A percentile compares a stretch with the other conserved stretches of the same genome.
These are phyloP conservation scores for Anastrepha ludens DNA, from an alignment of 1,140 invertebrate species.

Conservation along the genomic window DNA sequence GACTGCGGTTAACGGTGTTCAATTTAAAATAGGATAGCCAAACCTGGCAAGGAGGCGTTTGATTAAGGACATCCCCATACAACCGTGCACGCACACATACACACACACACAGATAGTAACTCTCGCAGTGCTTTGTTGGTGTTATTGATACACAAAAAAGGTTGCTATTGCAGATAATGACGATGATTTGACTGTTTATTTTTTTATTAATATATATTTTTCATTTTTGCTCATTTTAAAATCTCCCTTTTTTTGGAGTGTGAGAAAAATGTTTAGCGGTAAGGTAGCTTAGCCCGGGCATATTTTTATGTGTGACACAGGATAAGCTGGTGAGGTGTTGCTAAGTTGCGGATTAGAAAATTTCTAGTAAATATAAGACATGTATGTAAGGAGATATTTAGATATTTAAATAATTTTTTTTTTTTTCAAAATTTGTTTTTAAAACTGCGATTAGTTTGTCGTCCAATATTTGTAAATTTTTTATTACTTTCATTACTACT, in stretches of 20 bases:
- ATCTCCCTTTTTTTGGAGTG: not conserved
- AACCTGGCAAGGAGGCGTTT: not conserved
- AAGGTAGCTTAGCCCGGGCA: not conserved
- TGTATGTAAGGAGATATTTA: too few species aligned
- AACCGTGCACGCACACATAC: not conserved
- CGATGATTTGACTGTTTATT: slow-evolving; percentile 29
- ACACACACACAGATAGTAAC: not conserved
- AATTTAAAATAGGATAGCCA: not conserved
- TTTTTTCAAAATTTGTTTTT: too few species aligned
- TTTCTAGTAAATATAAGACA: too few species aligned
- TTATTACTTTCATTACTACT: too few species aligned
- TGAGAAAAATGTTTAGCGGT: not conserved
- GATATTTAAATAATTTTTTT: too few species aligned
- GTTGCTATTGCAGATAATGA: not conserved
- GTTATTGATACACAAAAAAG: not conserved
- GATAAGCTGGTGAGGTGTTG: too few species aligned
- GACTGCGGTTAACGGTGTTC: slow-evolving; percentile 28
- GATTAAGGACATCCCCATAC: not conserved
- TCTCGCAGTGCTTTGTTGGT: not conserved
- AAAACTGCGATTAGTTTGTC: too few species aligned
- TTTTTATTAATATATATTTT: not conserved
- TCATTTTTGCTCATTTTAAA: not conserved
- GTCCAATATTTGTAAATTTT: too few species aligned
- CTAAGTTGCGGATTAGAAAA: too few species aligned
- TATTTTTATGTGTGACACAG: too few species aligned